These are phyloP conservation scores for Otocyon megalotis DNA, from an alignment of 2,113 vertebrate species.

Conservation along the genomic window DNA sequence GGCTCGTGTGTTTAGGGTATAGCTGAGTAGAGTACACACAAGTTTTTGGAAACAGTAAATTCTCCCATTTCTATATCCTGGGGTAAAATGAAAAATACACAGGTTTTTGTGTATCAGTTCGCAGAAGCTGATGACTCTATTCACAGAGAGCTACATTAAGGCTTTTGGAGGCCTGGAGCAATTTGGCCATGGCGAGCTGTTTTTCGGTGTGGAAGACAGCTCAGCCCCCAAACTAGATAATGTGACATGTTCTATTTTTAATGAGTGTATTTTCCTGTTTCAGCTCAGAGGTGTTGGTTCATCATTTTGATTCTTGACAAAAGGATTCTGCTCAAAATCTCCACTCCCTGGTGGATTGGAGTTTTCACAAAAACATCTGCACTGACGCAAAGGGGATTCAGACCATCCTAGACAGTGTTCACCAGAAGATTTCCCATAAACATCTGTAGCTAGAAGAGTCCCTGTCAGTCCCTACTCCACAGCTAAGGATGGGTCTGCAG, in stretches of 20 bases:
- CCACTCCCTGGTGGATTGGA: conserved; percentile 35
- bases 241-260: conserved; percentile 72
- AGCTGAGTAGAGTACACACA: neutral
- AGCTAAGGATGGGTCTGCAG: neutral
- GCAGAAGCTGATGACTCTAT: conserved; percentile 6
- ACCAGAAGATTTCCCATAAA: conserved; percentile 22
- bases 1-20: neutral
- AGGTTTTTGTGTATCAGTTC: neutral
- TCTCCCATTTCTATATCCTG: neutral
- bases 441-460: conserved; percentile 13
- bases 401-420: conserved; percentile 8
- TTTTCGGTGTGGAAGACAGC: conserved; percentile 54
- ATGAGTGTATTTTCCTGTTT: conserved; percentile 63
- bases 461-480: neutral
- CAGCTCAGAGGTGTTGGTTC: conserved; percentile 62
- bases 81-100: neutral
- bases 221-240: conserved; percentile 33
- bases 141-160: neutral
- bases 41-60: conserved; percentile 3
- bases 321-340: conserved; percentile 57
- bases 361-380: conserved; percentile 57
- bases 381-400: neutral
- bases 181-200: conserved; percentile 28
- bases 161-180: conserved; percentile 2
- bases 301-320: conserved; percentile 69